Percentiles rank a stretch among this genome's conserved stretches.
Evolutionary conservation across 2,888 invertebrate genomes (phyloP).

Genomic region (Thera obeliscata): DNA sequence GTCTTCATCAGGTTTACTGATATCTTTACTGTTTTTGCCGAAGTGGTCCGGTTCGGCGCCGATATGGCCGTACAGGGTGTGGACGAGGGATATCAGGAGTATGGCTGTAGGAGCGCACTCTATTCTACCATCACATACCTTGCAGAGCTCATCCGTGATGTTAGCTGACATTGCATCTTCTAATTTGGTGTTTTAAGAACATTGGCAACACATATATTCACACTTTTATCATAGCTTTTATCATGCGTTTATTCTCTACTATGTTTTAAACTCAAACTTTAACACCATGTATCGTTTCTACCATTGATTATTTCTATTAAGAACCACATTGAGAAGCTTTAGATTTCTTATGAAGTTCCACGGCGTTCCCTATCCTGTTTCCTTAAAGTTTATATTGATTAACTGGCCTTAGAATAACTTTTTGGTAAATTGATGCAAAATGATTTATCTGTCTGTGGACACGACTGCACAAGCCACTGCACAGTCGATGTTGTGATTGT

Average conservation of each 20-base stretch:
- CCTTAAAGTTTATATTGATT: too few species aligned
- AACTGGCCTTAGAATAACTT: neutral
- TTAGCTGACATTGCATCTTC: constrained; percentile 76
- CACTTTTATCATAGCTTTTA: neutral
- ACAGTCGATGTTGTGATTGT: constrained; percentile 9
- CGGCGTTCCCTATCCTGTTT: too few species aligned
- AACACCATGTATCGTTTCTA: too few species aligned
- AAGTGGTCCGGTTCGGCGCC: constrained; percentile 73
- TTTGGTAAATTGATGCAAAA: neutral
- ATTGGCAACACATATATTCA: neutral
- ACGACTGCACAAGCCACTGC: constrained; percentile 9
- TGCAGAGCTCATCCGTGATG: constrained; percentile 73
- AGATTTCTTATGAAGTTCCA: too few species aligned
- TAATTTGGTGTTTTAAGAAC: constrained; percentile 40
- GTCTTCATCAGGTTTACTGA: constrained; percentile 12
- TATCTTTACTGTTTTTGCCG: constrained; percentile 47
- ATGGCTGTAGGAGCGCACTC: constrained; percentile 80
- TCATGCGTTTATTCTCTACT: neutral
- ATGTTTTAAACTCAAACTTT: neutral
- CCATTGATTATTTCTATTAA: neutral
- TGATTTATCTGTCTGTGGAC: constrained; percentile 7
- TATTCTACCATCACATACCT: constrained; percentile 74
- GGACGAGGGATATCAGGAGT: constrained; percentile 72
- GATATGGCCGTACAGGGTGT: constrained; percentile 73
- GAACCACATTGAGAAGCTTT: too few species aligned